Percentiles rank a stretch among this genome's conserved stretches.
Conservation (phyloP, 2,888 invertebrate species). For the Papilio elwesi region DNA sequence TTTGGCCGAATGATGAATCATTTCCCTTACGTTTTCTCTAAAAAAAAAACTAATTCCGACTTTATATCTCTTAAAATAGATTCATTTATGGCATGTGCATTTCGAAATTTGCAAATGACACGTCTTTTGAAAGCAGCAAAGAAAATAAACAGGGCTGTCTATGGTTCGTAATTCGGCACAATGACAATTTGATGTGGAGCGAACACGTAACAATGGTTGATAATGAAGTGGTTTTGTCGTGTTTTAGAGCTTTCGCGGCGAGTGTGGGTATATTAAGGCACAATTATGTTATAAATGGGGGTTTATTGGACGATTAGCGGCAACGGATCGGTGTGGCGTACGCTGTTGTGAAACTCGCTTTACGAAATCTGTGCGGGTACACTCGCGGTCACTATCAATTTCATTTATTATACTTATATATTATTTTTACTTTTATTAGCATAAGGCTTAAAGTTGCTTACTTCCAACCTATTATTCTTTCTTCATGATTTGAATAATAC, state of each 20-base stretch:
- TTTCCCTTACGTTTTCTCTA: conserved; percentile 57
- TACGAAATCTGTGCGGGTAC: conserved; percentile 42
- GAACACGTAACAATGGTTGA: conserved; percentile 69
- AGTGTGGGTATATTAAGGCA: conserved; percentile 74
- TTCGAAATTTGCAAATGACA: conserved; percentile 50
- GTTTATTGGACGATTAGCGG: conserved; percentile 76
- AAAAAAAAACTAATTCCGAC: conserved; percentile 26
- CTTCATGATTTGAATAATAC: too few species aligned
- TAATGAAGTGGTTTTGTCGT: conserved; percentile 78
- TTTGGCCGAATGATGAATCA: conserved; percentile 70
- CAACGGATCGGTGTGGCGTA: conserved; percentile 47
- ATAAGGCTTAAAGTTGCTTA: background rate
- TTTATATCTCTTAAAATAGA: conserved; percentile 32
- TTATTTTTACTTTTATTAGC: background rate
- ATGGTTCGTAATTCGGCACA: conserved; percentile 49
- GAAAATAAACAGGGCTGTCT: conserved; percentile 47
- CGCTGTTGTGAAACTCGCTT: conserved; percentile 48
- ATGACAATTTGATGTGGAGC: conserved; percentile 68
- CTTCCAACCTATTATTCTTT: background rate
- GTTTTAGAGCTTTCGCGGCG: conserved; percentile 62
- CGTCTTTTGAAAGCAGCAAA: conserved; percentile 47
- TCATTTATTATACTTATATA: too few species aligned
- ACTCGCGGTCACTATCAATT: background rate
- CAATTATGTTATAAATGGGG: conserved; percentile 78
- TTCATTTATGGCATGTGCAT: conserved; percentile 43